phyloP scores from a whole-genome alignment of 2,888 invertebrate genomes.

The Willowsia nigromaculata region DNA sequence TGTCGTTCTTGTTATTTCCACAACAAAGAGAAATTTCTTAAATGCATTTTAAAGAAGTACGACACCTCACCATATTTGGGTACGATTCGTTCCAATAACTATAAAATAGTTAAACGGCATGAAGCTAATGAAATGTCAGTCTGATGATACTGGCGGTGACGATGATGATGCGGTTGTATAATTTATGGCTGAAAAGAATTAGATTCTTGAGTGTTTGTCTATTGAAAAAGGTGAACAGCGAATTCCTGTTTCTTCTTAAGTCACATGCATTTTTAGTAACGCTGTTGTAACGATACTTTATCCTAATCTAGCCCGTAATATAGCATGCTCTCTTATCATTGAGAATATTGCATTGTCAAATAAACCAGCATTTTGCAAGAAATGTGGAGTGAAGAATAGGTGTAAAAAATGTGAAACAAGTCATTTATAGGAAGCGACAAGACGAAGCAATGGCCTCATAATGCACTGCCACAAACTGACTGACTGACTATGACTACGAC shows the following conservation, averaged over 20 bases:
- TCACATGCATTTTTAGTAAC: background rate
- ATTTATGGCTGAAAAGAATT: slow-evolving; percentile 37
- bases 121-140: slow-evolving; percentile 61
- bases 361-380: background rate
- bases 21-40: background rate
- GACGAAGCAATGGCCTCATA: background rate
- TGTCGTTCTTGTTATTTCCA: background rate
- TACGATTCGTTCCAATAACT: background rate
- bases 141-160: background rate
- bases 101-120: background rate
- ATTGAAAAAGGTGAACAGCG: background rate
- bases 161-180: slow-evolving; percentile 45
- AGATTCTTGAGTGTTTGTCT: background rate
- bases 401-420: background rate
- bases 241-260: background rate
- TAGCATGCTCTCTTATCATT: background rate
- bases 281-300: background rate
- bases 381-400: background rate
- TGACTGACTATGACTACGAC: background rate
- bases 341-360: background rate
- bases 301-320: background rate
- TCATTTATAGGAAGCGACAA: background rate
- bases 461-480: background rate
- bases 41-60: background rate
- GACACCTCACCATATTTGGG: background rate